A percentile compares a stretch with the other conserved stretches of the same genome.
Evolutionary conservation across 2,113 vertebrate genomes (phyloP).

Genomic region (Paradisaea rubra): DNA sequence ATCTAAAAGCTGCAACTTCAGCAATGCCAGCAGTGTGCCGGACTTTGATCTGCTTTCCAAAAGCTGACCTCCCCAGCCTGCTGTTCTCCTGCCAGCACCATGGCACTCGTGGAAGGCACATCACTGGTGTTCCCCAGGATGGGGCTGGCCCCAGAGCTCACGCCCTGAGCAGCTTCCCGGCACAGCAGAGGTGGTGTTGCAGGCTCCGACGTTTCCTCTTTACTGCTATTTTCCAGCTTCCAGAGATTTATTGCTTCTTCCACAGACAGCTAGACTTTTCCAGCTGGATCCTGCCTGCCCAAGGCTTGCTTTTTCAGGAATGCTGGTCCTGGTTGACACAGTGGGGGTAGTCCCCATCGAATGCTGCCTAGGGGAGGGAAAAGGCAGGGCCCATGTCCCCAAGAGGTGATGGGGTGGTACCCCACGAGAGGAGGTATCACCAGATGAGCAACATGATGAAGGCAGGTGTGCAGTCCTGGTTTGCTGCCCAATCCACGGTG

Average conservation of each 20-base stretch:
- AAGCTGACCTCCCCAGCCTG: not conserved
- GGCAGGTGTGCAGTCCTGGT: not conserved
- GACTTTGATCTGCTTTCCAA: not conserved
- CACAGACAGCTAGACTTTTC: conserved; percentile 24
- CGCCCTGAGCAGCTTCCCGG: rapidly evolving
- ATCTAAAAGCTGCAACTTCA: not conserved
- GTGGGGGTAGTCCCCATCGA: rapidly evolving
- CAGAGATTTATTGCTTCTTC: conserved; percentile 51
- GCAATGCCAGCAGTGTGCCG: rapidly evolving
- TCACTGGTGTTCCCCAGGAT: not conserved
- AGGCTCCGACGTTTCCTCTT: not conserved
- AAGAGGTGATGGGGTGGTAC: not conserved
- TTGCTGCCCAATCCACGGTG: not conserved
- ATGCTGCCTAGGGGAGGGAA: not conserved
- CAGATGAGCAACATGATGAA: rapidly evolving
- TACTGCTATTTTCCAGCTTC: conserved; percentile 3
- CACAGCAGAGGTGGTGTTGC: not conserved
- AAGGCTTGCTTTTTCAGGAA: not conserved
- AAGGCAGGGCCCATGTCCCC: not conserved
- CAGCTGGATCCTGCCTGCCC: conserved; percentile 35
- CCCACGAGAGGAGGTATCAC: rapidly evolving
- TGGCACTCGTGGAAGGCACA: not conserved
- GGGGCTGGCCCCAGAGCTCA: not conserved
- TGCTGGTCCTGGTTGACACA: not conserved
- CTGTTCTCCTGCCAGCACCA: not conserved